phyloP scores from a whole-genome alignment of 2,113 vertebrate species.

The Rutilus rutilus region DNA sequence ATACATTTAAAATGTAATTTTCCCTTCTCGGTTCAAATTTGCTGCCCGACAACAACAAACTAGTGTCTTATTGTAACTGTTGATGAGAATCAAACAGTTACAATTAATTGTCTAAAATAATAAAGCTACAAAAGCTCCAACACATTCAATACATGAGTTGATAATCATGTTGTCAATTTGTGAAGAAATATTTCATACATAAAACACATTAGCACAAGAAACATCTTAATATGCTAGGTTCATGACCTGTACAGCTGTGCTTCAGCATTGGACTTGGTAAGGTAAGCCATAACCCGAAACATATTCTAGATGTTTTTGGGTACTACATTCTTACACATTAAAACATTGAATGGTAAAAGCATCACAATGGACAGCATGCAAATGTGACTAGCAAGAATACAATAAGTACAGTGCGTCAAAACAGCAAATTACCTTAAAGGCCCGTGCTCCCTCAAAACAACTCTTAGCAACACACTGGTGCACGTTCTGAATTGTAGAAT shows the following conservation, averaged over 20 bases:
- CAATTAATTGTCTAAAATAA: conserved; percentile 21
- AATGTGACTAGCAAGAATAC: conserved; percentile 36
- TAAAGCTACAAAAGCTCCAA: background rate
- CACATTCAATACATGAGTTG: conserved; percentile 21
- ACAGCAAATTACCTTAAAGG: conserved; percentile 14
- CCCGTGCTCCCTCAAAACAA: conserved; percentile 5
- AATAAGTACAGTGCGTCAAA: background rate
- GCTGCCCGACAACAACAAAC: conserved; percentile 28
- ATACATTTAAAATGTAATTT: conserved; percentile 43
- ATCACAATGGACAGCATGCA: conserved; percentile 47
- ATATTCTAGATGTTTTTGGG: conserved; percentile 27
- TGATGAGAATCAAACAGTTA: background rate
- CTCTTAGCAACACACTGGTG: conserved; percentile 17
- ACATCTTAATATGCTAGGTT: conserved; percentile 31
- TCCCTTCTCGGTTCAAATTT: background rate
- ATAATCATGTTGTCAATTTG: conserved; percentile 20
- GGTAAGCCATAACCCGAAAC: conserved; percentile 34
- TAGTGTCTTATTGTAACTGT: conserved; percentile 30
- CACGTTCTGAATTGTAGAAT: background rate
- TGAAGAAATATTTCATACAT: conserved; percentile 33
- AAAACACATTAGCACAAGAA: conserved; percentile 45
- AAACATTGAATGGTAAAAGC: conserved; percentile 25
- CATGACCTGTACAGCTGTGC: conserved; percentile 10
- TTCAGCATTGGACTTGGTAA: conserved; percentile 1
- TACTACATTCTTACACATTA: conserved; percentile 49